Percentiles rank a stretch among this genome's conserved stretches.
Evolutionary conservation across 2,113 vertebrate species (phyloP).

Genomic region (Malurus melanocephalus): DNA sequence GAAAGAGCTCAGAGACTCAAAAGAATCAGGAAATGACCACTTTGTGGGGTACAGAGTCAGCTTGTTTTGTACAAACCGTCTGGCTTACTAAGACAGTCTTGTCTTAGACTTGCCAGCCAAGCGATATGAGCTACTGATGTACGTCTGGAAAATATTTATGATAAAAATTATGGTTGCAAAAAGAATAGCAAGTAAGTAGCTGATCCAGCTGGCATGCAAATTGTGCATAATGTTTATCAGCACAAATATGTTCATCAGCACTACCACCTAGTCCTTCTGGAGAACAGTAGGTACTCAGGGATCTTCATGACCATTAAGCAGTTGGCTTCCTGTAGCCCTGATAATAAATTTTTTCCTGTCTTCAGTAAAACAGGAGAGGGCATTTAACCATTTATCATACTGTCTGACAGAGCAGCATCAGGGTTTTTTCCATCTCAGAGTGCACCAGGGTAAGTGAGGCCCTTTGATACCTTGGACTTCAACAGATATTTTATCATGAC

Average conservation of each 20-base stretch:
- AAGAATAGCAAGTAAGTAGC: constrained; percentile 49
- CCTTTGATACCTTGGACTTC: background rate
- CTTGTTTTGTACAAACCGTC: constrained; percentile 6
- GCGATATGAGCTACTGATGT: constrained; percentile 23
- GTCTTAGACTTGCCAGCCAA: constrained; percentile 49
- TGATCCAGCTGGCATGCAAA: constrained; percentile 57
- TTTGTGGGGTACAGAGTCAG: constrained; percentile 51
- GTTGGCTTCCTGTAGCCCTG: background rate
- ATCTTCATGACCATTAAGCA: background rate
- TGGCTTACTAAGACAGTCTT: constrained; percentile 28
- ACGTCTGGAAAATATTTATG: constrained; percentile 49
- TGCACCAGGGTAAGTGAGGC: background rate
- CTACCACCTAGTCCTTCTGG: constrained; percentile 27
- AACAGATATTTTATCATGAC: background rate
- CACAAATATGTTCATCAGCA: constrained; percentile 24
- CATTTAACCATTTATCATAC: background rate
- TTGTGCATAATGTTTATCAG: background rate
- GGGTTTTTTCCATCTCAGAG: background rate
- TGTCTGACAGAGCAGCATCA: background rate
- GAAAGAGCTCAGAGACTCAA: background rate
- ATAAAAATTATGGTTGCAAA: constrained; percentile 41
- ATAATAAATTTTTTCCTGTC: background rate
- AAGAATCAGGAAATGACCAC: constrained; percentile 42
- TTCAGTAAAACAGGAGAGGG: background rate
- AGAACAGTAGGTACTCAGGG: background rate